Base-by-base conservation (phyloP, 1,140 invertebrate genomes). In the Neoseiulus cucumeris region DNA sequence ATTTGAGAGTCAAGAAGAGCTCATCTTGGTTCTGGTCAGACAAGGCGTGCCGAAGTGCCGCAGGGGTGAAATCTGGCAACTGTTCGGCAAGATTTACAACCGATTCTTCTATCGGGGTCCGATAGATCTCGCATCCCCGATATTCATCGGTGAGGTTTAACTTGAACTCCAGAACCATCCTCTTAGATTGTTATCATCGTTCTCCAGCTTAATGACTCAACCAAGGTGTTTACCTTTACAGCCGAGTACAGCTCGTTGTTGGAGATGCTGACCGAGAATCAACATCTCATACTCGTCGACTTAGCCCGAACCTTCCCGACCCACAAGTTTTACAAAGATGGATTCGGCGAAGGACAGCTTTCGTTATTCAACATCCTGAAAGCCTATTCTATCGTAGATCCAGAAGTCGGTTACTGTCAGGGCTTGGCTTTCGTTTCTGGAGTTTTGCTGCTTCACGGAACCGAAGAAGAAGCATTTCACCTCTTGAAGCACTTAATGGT, bases 401-500 rank as follows among this genome's bases (percentile, higher is more conserved):
- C 85, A 14, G 89, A 95, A 75, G 85, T 96, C 5, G 91, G 90
- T 0, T 97, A 97, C 76, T 92, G 90, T 70, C 92, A 97, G 76
- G 93, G 93, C 0, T 79, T 96, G 4, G 91, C 89, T 72, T 97
- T 96, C 72, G 88, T 97, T 17, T 91, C 89, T 68, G 92, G 91
- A 9, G 83, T 96, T 4, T 77, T 97, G 2, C 78, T 97, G 2
- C 79, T 96, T 68, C 93, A 97, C 78, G 91, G 94, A 77, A 85
- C 84, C 80, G 22, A 51, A 17, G 30, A 28, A 39, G 29, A 17
- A 25, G 28, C 64, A 12, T 42, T 65, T 4, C 42, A 85, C 45
- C 77, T 92, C 29, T 77, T 96, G 7, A 83, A 88, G 42, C 88
- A 94, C 75, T 72, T 97, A 25, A 92, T 97, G 89, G 91, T 91